Conservation (phyloP, 2,888 invertebrate genomes). For the Leucophora obtusa region DNA sequence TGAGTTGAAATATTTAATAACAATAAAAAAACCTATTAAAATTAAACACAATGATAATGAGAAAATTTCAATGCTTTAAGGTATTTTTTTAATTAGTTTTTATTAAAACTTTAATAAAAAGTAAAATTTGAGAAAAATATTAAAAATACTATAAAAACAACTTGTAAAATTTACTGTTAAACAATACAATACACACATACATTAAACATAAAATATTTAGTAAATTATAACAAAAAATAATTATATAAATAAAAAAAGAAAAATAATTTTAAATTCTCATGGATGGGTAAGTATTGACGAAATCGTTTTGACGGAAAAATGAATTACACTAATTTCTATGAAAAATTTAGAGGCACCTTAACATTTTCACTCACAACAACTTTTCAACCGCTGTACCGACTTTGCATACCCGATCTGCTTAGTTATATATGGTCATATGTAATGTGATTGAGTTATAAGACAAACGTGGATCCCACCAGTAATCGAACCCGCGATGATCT, state of each 20-base stretch:
- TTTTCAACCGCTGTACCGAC: too few relatives aligned
- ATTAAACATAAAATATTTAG: conserved; percentile 9
- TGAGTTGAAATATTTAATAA: conserved; percentile 8
- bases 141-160: not conserved
- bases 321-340: too few relatives aligned
- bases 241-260: not conserved
- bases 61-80: conserved; percentile 15
- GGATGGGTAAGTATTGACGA: not conserved
- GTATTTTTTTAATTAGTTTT: conserved; percentile 15
- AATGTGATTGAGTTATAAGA: too few relatives aligned
- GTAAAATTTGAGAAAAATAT: not conserved
- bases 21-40: conserved; percentile 12
- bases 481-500: too few relatives aligned
- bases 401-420: too few relatives aligned
- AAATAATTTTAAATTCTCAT: not conserved
- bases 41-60: not conserved
- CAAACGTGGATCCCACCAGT: too few relatives aligned
- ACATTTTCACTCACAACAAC: too few relatives aligned
- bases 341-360: too few relatives aligned
- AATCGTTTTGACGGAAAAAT: too few relatives aligned
- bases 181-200: conserved; percentile 18
- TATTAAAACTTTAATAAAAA: conserved; percentile 6
- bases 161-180: conserved; percentile 19
- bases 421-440: too few relatives aligned
- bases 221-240: conserved; percentile 10